Evolutionary conservation across 37 sponge, comb jelly and placozoan species (phyloP).

Genomic region (Diacarnus erythraeanus): DNA sequence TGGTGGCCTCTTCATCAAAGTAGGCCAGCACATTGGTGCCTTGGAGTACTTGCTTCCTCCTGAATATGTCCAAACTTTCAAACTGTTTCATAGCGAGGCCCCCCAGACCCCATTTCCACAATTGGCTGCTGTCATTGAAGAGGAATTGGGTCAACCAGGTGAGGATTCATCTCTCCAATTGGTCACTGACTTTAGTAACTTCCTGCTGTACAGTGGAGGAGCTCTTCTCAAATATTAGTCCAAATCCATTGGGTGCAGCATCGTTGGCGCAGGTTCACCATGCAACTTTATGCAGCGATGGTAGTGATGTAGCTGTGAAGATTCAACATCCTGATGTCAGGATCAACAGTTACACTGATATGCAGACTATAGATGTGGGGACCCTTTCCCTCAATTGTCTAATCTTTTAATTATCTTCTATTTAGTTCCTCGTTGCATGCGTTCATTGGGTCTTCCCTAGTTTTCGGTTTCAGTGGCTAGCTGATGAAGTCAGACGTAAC

Average conservation of each 20-base stretch:
- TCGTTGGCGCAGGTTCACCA: constrained; percentile 89
- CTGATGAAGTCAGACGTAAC: constrained; percentile 70
- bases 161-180: not conserved
- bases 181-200: no score
- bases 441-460: constrained; percentile 77
- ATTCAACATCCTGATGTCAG: constrained; percentile 89
- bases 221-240: constrained; percentile 66
- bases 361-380: constrained; percentile 76
- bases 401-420: not conserved
- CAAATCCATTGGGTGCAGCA: constrained; percentile 80
- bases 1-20: constrained; percentile 91
- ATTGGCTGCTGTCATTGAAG: constrained; percentile 65
- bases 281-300: constrained; percentile 59
- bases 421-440: constrained; percentile 77
- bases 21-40: constrained; percentile 91
- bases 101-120: constrained; percentile 63
- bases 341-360: constrained; percentile 76
- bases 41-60: constrained; percentile 89
- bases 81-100: constrained; percentile 86
- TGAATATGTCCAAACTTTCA: constrained; percentile 87
- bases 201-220: constrained; percentile 43
- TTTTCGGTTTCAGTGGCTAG: constrained; percentile 90
- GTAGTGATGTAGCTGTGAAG: constrained; percentile 85
- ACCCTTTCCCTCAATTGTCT: no score
- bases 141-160: constrained; percentile 72